phyloP scores from a whole-genome alignment of 2,113 vertebrate genomes.

The Equus przewalskii region DNA sequence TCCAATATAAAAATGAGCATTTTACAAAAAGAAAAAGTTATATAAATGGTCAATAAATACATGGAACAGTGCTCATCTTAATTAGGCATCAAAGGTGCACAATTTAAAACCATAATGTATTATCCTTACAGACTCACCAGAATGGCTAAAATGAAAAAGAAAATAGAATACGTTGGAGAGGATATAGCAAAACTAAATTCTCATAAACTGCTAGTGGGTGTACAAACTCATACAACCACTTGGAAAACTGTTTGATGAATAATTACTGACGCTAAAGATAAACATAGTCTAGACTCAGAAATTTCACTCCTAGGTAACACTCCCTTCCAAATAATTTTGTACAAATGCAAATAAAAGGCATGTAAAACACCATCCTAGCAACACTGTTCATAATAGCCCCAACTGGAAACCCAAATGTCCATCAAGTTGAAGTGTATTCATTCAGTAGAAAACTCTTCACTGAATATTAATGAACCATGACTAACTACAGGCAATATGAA shows the following conservation, averaged over 20 bases:
- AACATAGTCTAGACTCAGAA: background rate
- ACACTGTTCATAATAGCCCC: background rate
- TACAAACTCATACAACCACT: background rate
- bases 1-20: background rate
- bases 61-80: background rate
- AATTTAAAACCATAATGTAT: background rate
- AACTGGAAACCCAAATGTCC: background rate
- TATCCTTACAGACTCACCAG: background rate
- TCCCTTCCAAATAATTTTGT: background rate
- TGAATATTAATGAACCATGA: background rate
- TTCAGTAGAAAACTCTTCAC: background rate
- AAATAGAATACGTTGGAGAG: background rate
- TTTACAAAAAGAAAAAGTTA: background rate
- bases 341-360: background rate
- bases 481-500: background rate
- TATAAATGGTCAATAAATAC: background rate
- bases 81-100: background rate
- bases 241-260: background rate
- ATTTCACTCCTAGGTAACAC: background rate
- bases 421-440: background rate
- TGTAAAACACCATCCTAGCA: background rate
- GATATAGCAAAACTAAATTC: background rate
- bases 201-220: background rate
- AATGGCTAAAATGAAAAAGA: constrained; percentile 7
- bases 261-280: background rate